Base-by-base conservation (phyloP, 2,888 invertebrate genomes). In the Hyalella azteca region DNA sequence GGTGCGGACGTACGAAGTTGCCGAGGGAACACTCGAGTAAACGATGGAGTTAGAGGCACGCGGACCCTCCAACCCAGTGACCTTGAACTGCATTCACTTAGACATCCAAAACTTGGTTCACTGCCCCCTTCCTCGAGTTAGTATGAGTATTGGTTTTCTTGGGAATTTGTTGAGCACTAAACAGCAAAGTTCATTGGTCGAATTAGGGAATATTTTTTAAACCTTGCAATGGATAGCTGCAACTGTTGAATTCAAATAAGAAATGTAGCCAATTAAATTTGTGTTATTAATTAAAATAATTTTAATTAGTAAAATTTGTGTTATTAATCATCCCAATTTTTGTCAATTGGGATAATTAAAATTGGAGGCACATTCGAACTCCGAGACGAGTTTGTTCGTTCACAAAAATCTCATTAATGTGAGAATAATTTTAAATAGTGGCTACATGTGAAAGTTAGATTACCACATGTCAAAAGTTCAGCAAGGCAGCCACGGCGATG, bases 1-100 rank as follows among this genome's bases (percentile, higher is more conserved):
- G 29, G n/a, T 29, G 29, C 66, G 1, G 19, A 66, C 36, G 36
- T 66, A 32, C 36, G 36, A 66, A 66, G 66, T 66, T 54, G 36
- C 66, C 36, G 36, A 66, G 66, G 66, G 66, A 66, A 66, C 66
- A n/a, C n/a, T n/a, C 66, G 66, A 36, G 36, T 66, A 66, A 66
- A 66, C 66, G 66, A 45, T 29, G 66, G 66, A 66, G 36, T 9
- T 36, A 15, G 66, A 66, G n/a, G 36, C n/a, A 66, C 22, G 29
- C 29, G 66, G 39, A 11, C 66, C 66, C 66, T 29, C 66, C 66
- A 66, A 66, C 66, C 66, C 36, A 66, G 66, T 66, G 66, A 66
- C 66, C 66, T 66, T 66, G 66, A 36, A 29, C 36, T 36, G 66
- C 66, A 32, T 54, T 15, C 66, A 66, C 66, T n/a, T n/a, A n/a